Evolutionary conservation across 2,888 invertebrate species (phyloP), one percentile per base, ranked within the genome.

Genomic region (Lasioglossum lativentre): DNA sequence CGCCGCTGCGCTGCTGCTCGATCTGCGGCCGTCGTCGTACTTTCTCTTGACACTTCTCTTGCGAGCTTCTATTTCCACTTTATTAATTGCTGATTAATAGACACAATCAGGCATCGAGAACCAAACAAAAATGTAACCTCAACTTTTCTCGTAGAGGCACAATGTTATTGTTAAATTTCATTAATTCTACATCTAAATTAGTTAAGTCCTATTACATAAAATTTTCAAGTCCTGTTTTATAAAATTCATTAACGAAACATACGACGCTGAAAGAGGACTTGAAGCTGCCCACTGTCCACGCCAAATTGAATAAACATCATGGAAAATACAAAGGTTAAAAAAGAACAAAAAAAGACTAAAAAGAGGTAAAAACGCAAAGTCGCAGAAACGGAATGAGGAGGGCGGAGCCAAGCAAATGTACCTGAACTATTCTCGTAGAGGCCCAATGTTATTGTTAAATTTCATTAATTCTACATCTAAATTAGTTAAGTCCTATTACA

Each of bases 1-100:
- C 38, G 68, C 66, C 71, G 78, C 63, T 66, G 16, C 63, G 14
- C 66, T 68, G 78, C 63, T 66, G 16, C 63, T 14, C 71, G 45
- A 75, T 27, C 3, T 23, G 16, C 72, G 38, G 63, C 70, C 47
- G 34, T 45, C 47, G 34, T 45, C 38, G 38, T 56, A 66, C 38
- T 79, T 63, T 73, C 45, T 47, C 47, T 3, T 4, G 16, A 5
- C 59, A n/a, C n/a, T n/a, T n/a, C n/a, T n/a, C n/a, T n/a, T 27
- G 59, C 27, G 59, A 30, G 16, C 16, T 59, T 27, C 27, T 27
- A 59, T 59, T 59, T 59, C 5, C 16, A 27, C 5, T 27, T 59
- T 14, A 16, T 27, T 59, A 59, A 59, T 59, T 27, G 27, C n/a
- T 27, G 59, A 59, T 59, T 59, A 14, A 59, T 27, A 27, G 59